These are phyloP conservation scores for Triplophysa dalaica DNA, from an alignment of 2,113 vertebrate genomes.

Conservation along the genomic window DNA sequence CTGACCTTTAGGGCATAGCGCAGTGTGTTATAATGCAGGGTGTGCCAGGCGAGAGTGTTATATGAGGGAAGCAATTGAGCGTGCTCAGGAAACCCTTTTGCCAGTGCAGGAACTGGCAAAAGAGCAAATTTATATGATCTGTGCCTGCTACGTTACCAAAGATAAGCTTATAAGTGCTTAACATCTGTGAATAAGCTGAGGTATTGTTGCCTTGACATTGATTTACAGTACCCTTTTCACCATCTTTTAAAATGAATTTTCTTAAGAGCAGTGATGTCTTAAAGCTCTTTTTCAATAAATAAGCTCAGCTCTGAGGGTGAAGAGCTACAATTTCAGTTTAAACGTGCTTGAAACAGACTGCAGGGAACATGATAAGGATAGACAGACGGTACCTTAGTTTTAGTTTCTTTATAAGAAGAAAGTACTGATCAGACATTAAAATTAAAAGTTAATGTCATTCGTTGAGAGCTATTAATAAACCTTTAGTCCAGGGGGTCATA, in stretches of 20 bases:
- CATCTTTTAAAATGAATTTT: background rate
- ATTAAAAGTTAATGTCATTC: background rate
- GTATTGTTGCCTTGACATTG: constrained; percentile 4
- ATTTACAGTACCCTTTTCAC: background rate
- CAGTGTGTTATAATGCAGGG: constrained; percentile 32
- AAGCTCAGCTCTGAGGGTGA: background rate
- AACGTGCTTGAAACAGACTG: background rate
- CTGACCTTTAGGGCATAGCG: constrained; percentile 30
- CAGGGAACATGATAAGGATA: background rate
- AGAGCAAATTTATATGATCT: background rate
- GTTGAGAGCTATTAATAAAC: background rate
- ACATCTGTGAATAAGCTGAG: background rate
- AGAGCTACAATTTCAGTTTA: background rate
- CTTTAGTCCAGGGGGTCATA: background rate
- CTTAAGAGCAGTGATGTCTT: background rate
- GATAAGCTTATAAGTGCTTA: constrained; percentile 27
- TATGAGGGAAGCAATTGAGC: constrained; percentile 60
- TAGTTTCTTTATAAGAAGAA: background rate
- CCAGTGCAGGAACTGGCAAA: constrained; percentile 40
- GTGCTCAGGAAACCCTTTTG: constrained; percentile 55
- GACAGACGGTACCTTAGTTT: background rate
- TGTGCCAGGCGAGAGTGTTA: constrained; percentile 48
- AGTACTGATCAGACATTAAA: background rate
- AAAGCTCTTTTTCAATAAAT: background rate
- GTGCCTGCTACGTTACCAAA: background rate